Evolutionary conservation across 2,113 vertebrate species (phyloP), one percentile per base, ranked within the genome.

Genomic region (Pygoscelis adeliae): DNA sequence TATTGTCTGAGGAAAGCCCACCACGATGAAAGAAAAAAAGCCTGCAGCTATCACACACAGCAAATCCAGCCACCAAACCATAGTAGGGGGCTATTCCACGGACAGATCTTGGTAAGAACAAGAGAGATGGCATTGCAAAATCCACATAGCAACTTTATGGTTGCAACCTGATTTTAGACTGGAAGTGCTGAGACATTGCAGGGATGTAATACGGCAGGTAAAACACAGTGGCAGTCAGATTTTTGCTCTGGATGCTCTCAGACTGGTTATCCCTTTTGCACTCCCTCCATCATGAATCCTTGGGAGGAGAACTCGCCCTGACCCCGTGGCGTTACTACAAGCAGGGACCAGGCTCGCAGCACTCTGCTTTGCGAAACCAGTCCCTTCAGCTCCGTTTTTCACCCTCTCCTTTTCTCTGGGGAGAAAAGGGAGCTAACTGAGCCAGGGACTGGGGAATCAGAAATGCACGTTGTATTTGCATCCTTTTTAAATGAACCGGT

Each of bases 81-180:
- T 0, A 55, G 59, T 0, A 42, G 9, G 2, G 3, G 7, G 3
- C 11, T 69, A 49, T 30, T 18, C 21, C 46, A 47, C 0, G 2
- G 26, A 16, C 21, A 55, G 23, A 49, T n/a, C 30, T 40, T 34
- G 40, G 17, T 8, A 25, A 82, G 65, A 84, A 27, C 11, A 63
- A 74, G 62, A 71, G 13, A 79, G 40, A 9, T 0, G 1, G 58
- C 40, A 21, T 13, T 0, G 0, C 44, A 63, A 83, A 67, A 92
- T 49, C 34, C 34, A 67, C 19, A 6, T 3, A 74, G 30, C 1
- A 2, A 26, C 15, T 19, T 55, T 29, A 42, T 4, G 26, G 14
- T 9, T 67, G 15, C 22, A 77, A 34, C 11, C 19, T 49, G 23
- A 65, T 53, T 84, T 83, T 47, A 84, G 58, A 44, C 14, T 46